Base-by-base conservation (phyloP, 2,113 vertebrate genomes). In the Gopherus evgoodei region DNA sequence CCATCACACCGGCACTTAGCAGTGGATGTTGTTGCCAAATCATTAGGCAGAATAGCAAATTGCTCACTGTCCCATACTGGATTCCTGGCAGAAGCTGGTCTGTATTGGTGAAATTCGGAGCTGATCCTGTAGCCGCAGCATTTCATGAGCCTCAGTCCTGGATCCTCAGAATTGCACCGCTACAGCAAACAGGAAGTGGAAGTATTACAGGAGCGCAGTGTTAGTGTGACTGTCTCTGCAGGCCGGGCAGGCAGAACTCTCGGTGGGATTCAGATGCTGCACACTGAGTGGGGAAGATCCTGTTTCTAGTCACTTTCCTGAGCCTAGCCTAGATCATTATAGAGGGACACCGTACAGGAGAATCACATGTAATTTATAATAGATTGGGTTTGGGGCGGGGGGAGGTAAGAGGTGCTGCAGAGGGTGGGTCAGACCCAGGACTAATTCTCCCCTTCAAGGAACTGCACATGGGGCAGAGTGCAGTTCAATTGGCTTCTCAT, bases 201-300 rank as follows among this genome's bases (percentile, higher is more conserved):
- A 86, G 44, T 44, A 29, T 53, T 17, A 35, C 4, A 1, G 11
- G 6, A 0, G 0, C 0, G 65, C 29, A 2, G 2, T 5, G 47
- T 59, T 1, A 27, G 7, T 65, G 54, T 44, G 25, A 65, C 22
- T 22, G 78, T 87, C 4, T 16, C 83, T 29, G 52, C 5, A 19
- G 65, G 27, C 27, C 89, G 31, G 10, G 3, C 0, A 5, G 84
- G 22, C 0, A 1, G 19, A 50, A 80, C 82, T 86, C 44, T 54
- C 35, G 2, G 78, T 21, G 59, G 14, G 29, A 62, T 62, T 35
- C 59, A 76, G 2, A 65, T 2, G 12, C 2, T 92, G 5, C 8
- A 54, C 50, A 38, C 7, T 24, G 9, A 5, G n/a, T 11, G 22
- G 11, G 27, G 86, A 11, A n/a, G 19, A 5, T 57, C 17, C 7